These are phyloP conservation scores for Melitaea cinxia DNA, from an alignment of 1,140 invertebrate species.

Conservation along the genomic window DNA sequence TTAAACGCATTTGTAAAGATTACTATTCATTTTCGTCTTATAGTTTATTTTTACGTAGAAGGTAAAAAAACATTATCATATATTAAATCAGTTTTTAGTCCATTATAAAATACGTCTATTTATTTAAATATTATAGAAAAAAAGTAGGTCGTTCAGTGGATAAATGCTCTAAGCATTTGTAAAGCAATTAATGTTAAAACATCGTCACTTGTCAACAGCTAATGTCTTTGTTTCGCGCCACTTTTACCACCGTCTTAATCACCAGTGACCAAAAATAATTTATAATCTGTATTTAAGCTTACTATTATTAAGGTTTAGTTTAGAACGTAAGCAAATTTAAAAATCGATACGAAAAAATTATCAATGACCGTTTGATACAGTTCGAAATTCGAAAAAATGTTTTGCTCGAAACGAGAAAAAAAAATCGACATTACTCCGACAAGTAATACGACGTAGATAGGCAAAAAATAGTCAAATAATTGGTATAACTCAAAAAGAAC, in stretches of 20 bases:
- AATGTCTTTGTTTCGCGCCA: constrained; percentile 57
- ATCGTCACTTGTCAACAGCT: constrained; percentile 66
- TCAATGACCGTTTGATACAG: constrained; percentile 44
- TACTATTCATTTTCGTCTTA: no score
- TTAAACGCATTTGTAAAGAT: no score
- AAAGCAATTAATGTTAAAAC: constrained; percentile 75
- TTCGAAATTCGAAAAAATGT: constrained; percentile 51
- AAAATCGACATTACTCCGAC: no score
- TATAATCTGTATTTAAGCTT: constrained; percentile 24
- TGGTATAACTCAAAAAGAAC: no score
- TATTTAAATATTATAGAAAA: no score
- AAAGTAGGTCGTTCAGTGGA: background rate
- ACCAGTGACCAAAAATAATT: constrained; percentile 26
- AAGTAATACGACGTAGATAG: no score
- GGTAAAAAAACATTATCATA: no score
- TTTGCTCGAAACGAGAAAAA: no score
- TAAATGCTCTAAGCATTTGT: constrained; percentile 42
- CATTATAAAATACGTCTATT: no score
- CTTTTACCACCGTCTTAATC: constrained; percentile 31
- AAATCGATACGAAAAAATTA: constrained; percentile 37
- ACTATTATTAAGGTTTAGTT: constrained; percentile 42
- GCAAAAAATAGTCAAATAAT: no score
- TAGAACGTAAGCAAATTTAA: constrained; percentile 25
- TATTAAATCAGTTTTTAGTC: no score
- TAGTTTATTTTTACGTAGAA: no score